These are phyloP conservation scores for Amazona guildingii DNA, from an alignment of 2,113 vertebrate species.

Conservation along the genomic window DNA sequence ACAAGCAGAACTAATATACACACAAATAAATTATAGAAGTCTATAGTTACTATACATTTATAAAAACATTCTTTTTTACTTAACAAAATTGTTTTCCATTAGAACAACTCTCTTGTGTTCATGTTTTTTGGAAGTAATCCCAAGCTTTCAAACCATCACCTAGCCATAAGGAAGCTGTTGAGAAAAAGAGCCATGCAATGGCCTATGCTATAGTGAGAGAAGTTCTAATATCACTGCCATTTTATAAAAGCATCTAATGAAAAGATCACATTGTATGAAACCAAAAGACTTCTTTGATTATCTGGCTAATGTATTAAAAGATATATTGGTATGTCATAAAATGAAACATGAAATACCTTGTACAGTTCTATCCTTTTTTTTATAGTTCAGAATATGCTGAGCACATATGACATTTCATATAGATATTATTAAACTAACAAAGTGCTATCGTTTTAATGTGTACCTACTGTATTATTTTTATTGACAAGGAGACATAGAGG, in stretches of 20 bases:
- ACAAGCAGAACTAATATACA: background rate
- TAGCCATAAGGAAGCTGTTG: background rate
- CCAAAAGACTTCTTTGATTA: background rate
- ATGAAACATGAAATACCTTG: background rate
- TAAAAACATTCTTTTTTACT: background rate
- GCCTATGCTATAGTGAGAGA: background rate
- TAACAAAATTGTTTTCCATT: background rate
- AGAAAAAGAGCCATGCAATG: background rate
- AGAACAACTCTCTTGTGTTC: background rate
- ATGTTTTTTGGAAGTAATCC: background rate
- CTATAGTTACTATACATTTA: background rate
- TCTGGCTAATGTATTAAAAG: background rate
- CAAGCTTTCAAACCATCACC: background rate
- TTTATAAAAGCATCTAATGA: conserved; percentile 38
- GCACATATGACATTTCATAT: background rate
- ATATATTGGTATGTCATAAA: conserved; percentile 21
- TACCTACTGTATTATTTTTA: background rate
- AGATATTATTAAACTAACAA: background rate
- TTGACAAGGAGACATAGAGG: background rate
- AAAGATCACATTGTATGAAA: background rate
- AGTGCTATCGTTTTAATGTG: background rate
- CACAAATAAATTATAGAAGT: background rate
- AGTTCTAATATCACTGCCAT: conserved; percentile 10
- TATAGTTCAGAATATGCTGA: background rate
- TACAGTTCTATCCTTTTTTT: background rate